These are phyloP conservation scores for Laspeyria flexula DNA, from an alignment of 2,888 invertebrate genomes.

Conservation along the genomic window DNA sequence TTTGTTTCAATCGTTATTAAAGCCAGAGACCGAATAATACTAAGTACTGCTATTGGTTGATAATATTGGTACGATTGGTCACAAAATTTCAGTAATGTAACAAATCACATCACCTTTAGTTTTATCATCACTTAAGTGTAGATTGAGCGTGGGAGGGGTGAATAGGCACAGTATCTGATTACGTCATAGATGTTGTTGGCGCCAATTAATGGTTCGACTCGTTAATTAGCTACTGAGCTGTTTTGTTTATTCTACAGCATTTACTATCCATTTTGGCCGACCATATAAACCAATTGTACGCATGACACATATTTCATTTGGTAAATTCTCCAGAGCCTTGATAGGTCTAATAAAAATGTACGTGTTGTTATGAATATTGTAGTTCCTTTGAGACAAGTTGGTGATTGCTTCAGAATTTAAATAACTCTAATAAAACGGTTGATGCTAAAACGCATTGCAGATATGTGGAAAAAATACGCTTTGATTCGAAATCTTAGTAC, in stretches of 20 bases:
- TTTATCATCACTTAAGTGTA: constrained; percentile 12
- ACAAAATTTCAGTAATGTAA: constrained; percentile 14
- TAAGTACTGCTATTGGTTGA: constrained; percentile 63
- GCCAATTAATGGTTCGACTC: constrained; percentile 4
- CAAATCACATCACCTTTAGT: constrained; percentile 24
- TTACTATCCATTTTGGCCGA: background rate
- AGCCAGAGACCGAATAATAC: constrained; percentile 20
- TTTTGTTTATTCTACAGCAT: background rate
- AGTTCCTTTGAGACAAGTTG: no score
- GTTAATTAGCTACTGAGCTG: background rate
- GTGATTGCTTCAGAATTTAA: no score
- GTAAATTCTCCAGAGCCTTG: no score
- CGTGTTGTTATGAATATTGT: no score
- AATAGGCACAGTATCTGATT: constrained; percentile 9
- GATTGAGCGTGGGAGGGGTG: constrained; percentile 22
- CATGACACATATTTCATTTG: no score
- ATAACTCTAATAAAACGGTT: no score
- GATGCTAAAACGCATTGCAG: no score
- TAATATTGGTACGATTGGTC: constrained; percentile 27
- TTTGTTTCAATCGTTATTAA: background rate
- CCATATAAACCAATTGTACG: no score
- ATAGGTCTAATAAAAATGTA: no score
- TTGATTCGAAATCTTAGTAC: no score
- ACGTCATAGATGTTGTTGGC: constrained; percentile 17
- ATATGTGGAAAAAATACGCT: no score